phyloP scores from a whole-genome alignment of 2,113 vertebrate genomes.

The Stomatorhinus ivindoensis region DNA sequence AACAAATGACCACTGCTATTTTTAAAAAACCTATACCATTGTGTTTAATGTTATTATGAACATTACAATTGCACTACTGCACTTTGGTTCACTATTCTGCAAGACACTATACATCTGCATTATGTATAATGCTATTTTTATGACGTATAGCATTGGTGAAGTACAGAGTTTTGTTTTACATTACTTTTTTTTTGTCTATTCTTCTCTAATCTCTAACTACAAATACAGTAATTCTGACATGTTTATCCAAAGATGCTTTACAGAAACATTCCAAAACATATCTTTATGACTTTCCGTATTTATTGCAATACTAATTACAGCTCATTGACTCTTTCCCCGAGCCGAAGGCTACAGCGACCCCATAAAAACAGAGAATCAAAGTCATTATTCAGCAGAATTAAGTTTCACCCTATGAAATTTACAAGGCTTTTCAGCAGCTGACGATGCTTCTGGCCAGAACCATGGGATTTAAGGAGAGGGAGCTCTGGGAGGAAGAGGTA shows the following conservation, averaged over 20 bases:
- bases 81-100: background rate
- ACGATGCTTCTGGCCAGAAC: background rate
- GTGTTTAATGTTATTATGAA: background rate
- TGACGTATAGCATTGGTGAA: background rate
- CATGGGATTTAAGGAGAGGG: background rate
- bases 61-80: background rate
- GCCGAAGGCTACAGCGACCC: background rate
- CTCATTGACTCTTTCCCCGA: background rate
- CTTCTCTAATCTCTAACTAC: background rate
- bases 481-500: background rate
- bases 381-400: slow-evolving; percentile 10
- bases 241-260: background rate
- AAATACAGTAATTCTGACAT: background rate
- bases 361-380: background rate
- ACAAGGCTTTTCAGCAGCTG: background rate
- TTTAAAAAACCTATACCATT: background rate
- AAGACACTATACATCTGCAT: background rate
- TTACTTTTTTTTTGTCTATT: background rate
- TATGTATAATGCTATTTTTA: background rate
- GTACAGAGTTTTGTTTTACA: background rate
- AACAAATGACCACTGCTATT: background rate
- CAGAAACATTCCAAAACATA: background rate
- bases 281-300: background rate
- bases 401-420: slow-evolving; percentile 5
- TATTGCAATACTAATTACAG: background rate